Evolutionary conservation across 1,140 invertebrate species (phyloP).

Genomic region (Bemisia tabaci): DNA sequence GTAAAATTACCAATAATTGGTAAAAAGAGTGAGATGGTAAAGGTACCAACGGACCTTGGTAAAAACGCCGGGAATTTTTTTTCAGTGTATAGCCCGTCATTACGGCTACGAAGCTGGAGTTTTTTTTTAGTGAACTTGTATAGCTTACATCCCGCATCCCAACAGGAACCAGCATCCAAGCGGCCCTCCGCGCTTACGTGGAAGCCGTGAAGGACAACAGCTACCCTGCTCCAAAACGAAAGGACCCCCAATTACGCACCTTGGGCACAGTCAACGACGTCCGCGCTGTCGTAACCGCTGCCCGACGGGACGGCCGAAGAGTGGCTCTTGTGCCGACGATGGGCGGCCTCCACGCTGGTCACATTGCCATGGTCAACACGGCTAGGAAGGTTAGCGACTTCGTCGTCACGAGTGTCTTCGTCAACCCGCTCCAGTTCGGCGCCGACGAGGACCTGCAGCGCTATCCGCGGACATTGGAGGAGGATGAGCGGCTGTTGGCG

Average conservation of each 20-base stretch:
- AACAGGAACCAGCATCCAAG: neutral
- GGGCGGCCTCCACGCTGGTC: neutral
- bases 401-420: slow-evolving; percentile 1
- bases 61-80: too few species aligned
- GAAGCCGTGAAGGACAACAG: neutral
- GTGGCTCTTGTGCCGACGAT: neutral
- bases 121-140: neutral
- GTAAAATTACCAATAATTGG: too few species aligned
- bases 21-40: too few species aligned
- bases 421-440: slow-evolving; percentile 4
- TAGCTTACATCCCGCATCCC: neutral
- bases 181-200: neutral
- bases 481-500: neutral
- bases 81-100: too few species aligned
- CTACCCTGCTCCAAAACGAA: neutral
- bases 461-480: neutral
- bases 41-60: too few species aligned
- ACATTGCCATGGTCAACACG: neutral
- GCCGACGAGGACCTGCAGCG: neutral
- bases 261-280: too few species aligned
- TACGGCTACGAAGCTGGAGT: too few species aligned
- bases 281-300: too few species aligned
- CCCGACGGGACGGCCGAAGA: neutral
- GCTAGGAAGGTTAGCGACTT: neutral
- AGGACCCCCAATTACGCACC: too few species aligned